Percentiles rank a stretch among this genome's conserved stretches.
Evolutionary conservation across 2,113 vertebrate species (phyloP).

Genomic region (Stictonetta naevosa): DNA sequence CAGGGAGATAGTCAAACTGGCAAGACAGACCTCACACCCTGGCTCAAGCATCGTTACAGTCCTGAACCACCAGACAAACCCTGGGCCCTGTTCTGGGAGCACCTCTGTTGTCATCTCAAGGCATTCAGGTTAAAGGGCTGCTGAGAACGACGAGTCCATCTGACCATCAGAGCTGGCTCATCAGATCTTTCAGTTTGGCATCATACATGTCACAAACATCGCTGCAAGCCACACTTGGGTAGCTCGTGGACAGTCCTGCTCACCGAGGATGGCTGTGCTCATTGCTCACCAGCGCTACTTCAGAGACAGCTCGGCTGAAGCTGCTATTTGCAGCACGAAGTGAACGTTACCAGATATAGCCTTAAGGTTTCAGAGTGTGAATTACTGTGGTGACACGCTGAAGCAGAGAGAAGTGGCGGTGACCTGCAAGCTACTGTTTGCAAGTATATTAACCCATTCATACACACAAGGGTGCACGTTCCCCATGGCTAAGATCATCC

Average conservation of each 20-base stretch:
- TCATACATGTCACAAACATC: not conserved
- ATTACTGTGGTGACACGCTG: conserved; percentile 20
- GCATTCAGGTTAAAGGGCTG: not conserved
- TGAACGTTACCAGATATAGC: not conserved
- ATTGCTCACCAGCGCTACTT: not conserved
- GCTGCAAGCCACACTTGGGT: not conserved
- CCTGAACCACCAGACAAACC: not conserved
- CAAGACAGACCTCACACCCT: not conserved
- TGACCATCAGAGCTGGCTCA: not conserved
- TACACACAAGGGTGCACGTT: not conserved
- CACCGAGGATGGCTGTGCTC: not conserved
- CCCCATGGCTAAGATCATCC: not conserved
- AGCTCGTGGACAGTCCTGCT: not conserved
- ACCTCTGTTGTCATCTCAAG: not conserved
- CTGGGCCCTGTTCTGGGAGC: not conserved
- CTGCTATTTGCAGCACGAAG: not conserved
- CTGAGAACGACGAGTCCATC: not conserved
- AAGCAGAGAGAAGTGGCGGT: conserved; percentile 7
- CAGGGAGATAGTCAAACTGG: not conserved
- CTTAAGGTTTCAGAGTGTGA: conserved; percentile 35
- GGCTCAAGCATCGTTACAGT: not conserved
- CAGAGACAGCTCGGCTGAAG: not conserved
- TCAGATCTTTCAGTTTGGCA: not conserved
- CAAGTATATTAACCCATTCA: not conserved
- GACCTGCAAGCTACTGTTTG: conserved; percentile 15